A percentile compares a stretch with the other conserved stretches of the same genome.
These are phyloP conservation scores for Poeciliopsis retropinna DNA, from an alignment of 2,113 vertebrate species.

Conservation along the genomic window DNA sequence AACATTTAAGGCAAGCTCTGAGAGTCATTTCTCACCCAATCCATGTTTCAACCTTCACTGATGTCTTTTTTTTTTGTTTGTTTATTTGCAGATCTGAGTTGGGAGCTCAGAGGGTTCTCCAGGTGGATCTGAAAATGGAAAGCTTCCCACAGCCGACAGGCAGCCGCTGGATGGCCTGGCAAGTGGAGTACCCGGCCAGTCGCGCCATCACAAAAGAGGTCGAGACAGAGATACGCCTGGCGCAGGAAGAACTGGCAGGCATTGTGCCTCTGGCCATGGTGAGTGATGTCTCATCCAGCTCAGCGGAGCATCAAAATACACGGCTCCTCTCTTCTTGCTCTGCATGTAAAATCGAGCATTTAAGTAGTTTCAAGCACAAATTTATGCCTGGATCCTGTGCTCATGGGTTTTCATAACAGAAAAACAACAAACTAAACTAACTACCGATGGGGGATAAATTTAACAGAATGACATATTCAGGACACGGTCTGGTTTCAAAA, in stretches of 20 bases:
- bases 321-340: slow-evolving; percentile 4
- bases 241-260: slow-evolving; percentile 89
- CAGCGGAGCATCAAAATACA: slow-evolving; percentile 10
- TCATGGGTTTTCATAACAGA: slow-evolving; percentile 20
- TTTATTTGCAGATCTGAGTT: slow-evolving; percentile 81
- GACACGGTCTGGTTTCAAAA: too few species aligned
- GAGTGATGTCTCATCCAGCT: slow-evolving; percentile 69
- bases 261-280: slow-evolving; percentile 95
- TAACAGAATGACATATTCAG: neutral
- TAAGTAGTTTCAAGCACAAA: slow-evolving; percentile 3
- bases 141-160: slow-evolving; percentile 87
- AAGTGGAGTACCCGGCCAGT: slow-evolving; percentile 90
- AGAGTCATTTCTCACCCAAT: slow-evolving; percentile 5
- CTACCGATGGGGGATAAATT: neutral
- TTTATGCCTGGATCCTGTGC: slow-evolving; percentile 23
- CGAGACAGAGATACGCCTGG: slow-evolving; percentile 89
- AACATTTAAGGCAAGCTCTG: neutral
- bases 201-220: slow-evolving; percentile 78
- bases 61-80: slow-evolving; percentile 8
- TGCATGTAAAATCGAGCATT: slow-evolving; percentile 1
- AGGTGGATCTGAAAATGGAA: slow-evolving; percentile 91
- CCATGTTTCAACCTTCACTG: slow-evolving; percentile 32
- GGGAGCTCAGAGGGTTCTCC: slow-evolving; percentile 85
- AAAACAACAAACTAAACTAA: neutral
- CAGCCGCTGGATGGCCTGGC: slow-evolving; percentile 92